Conservation (phyloP, 2,797 vertebrate genomes). For the Melanotaenia boesemani region DNA sequence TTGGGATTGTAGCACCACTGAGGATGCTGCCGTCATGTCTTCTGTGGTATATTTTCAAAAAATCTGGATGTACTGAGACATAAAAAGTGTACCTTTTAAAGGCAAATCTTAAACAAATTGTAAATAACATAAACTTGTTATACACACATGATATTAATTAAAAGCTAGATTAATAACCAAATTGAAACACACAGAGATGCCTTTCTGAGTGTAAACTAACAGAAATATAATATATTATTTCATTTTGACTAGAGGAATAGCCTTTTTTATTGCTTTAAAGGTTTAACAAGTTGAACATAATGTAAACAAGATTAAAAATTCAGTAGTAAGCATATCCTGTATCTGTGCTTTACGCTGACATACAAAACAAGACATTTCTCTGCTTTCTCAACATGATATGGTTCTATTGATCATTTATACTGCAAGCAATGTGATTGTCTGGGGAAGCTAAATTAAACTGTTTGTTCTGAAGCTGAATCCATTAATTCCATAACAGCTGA, state of each 20-base stretch:
- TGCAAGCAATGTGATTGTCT: not conserved
- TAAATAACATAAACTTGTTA: not conserved
- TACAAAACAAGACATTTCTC: not conserved
- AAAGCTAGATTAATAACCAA: not conserved
- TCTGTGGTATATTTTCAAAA: not conserved
- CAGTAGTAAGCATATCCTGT: not conserved
- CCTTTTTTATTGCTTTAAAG: not conserved
- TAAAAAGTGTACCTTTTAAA: not conserved
- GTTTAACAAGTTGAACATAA: not conserved
- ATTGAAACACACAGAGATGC: not conserved
- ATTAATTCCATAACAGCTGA: conserved; percentile 5
- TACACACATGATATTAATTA: not conserved
- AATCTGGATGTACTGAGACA: not conserved
- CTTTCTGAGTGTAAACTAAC: not conserved
- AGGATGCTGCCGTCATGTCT: not conserved
- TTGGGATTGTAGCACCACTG: not conserved
- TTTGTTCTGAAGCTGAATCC: conserved; percentile 12
- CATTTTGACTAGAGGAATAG: too few relatives aligned
- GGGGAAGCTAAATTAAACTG: not conserved
- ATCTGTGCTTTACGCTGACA: not conserved
- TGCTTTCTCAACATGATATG: not conserved
- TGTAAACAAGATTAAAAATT: conserved; percentile 1
- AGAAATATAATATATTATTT: too few relatives aligned
- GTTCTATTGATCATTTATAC: conserved; percentile 6
- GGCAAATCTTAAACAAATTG: not conserved